A percentile compares a stretch with the other conserved stretches of the same genome.
Conservation (phyloP, 2,888 invertebrate species). For the Synergus japonicus region DNA sequence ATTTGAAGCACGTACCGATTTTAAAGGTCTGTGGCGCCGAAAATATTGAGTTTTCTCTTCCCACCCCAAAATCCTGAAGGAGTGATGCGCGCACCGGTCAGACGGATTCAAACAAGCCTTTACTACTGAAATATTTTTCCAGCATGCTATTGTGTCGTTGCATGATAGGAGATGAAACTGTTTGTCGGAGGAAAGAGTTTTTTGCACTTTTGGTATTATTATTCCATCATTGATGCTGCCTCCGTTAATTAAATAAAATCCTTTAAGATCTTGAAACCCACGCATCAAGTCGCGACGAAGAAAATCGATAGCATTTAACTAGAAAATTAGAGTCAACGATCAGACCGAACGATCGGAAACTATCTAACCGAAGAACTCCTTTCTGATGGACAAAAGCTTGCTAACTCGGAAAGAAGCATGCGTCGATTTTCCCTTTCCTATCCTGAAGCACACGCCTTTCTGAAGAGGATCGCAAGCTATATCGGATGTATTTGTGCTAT, state of each 20-base stretch:
- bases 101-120: conserved; percentile 3
- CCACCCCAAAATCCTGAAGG: conserved; percentile 3
- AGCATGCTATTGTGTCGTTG: background rate
- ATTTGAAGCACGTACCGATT: background rate
- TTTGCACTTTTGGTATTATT: background rate
- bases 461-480: conserved; percentile 25
- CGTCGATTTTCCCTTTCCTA: conserved; percentile 52
- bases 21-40: conserved; percentile 32
- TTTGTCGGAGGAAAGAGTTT: background rate
- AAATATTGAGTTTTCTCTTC: conserved; percentile 38
- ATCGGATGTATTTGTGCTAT: background rate
- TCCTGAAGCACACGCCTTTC: conserved; percentile 53
- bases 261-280: conserved; percentile 29
- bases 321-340: conserved; percentile 18
- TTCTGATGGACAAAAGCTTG: conserved; percentile 49
- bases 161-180: conserved; percentile 16
- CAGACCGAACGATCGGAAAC: conserved; percentile 37
- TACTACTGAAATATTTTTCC: conserved; percentile 8
- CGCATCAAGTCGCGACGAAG: conserved; percentile 38
- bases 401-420: conserved; percentile 56
- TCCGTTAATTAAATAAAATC: conserved; percentile 5
- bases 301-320: conserved; percentile 32
- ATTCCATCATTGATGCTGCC: background rate
- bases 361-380: conserved; percentile 34
- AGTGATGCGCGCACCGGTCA: conserved; percentile 27